Conservation (phyloP, 2,797 vertebrate species). For the Macropus fuliginosus region DNA sequence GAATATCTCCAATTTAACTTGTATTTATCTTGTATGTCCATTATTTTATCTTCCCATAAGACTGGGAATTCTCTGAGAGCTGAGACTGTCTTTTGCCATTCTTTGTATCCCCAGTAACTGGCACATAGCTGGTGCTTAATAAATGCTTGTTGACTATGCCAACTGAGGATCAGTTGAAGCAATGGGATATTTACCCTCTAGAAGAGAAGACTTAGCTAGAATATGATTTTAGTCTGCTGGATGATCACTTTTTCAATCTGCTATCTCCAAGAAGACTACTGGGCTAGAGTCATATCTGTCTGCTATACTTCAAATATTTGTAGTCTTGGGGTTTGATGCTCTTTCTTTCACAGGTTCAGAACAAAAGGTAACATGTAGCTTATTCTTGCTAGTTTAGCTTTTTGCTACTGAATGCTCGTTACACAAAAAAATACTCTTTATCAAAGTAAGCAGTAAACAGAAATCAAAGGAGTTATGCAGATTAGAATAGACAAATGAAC, state of each 20-base stretch:
- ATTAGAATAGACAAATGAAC: background rate
- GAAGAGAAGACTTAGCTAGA: background rate
- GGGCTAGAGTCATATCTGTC: background rate
- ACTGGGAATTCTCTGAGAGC: background rate
- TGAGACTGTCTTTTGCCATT: too few relatives aligned
- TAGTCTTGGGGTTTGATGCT: background rate
- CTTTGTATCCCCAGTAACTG: background rate
- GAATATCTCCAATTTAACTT: background rate
- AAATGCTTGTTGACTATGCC: background rate
- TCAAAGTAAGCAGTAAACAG: background rate
- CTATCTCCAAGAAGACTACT: background rate
- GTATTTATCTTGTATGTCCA: background rate
- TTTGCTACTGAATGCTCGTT: background rate
- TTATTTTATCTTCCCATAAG: background rate
- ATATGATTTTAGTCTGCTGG: background rate
- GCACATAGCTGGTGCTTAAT: background rate
- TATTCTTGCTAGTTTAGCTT: background rate
- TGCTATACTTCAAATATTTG: background rate
- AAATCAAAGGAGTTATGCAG: background rate
- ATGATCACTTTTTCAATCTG: background rate
- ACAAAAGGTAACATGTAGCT: background rate
- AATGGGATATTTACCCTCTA: background rate
- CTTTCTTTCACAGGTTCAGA: background rate
- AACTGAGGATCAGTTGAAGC: background rate
- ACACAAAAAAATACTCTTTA: background rate